A percentile compares a stretch with the other conserved stretches of the same genome.
Conservation (phyloP, 2,113 vertebrate genomes). For the Syngnathus typhle region DNA sequence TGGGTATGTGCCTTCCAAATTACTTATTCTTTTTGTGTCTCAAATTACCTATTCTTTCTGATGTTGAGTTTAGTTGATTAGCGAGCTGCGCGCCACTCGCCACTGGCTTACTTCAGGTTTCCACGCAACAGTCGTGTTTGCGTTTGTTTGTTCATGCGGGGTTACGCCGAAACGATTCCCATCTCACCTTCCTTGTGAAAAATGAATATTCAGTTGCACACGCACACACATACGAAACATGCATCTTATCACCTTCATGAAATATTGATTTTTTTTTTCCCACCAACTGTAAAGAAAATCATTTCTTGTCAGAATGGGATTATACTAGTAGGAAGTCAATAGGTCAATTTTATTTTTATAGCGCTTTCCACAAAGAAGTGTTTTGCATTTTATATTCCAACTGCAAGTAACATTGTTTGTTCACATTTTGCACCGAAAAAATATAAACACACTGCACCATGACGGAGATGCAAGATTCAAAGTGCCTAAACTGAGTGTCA, state of each 20-base stretch:
- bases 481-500: slow-evolving; percentile 45
- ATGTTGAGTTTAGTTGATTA: slow-evolving; percentile 76
- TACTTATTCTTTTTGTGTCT: slow-evolving; percentile 80
- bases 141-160: slow-evolving; percentile 44
- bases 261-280: slow-evolving; percentile 42
- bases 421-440: no score
- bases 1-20: slow-evolving; percentile 73
- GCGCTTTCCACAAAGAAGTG: not conserved
- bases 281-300: slow-evolving; percentile 15
- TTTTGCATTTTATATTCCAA: no score
- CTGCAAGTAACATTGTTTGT: no score
- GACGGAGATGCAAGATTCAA: not conserved
- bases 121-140: slow-evolving; percentile 23
- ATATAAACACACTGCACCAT: not conserved
- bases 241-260: slow-evolving; percentile 36
- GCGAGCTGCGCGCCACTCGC: slow-evolving; percentile 62
- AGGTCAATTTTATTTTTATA: not conserved
- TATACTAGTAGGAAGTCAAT: no score
- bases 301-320: not conserved
- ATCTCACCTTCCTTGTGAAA: slow-evolving; percentile 38
- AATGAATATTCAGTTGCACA: slow-evolving; percentile 43
- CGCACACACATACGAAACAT: slow-evolving; percentile 25
- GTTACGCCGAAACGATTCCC: slow-evolving; percentile 37
- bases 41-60: slow-evolving; percentile 77
- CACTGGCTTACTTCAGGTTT: slow-evolving; percentile 68